These are phyloP conservation scores for Formica exsecta DNA, from an alignment of 1,140 invertebrate species.

Conservation along the genomic window DNA sequence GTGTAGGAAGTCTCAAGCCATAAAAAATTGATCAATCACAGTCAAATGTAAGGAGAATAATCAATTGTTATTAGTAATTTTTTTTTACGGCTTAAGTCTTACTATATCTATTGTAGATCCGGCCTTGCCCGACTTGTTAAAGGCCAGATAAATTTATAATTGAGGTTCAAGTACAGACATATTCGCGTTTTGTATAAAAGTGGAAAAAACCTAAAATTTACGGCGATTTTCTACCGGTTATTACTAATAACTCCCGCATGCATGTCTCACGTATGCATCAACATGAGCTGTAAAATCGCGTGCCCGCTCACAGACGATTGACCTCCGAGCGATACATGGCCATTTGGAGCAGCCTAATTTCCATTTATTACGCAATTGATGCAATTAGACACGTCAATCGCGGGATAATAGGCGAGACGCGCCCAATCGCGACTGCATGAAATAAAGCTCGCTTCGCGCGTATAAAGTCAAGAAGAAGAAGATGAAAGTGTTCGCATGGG, in stretches of 20 bases:
- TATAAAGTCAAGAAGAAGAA: conserved; percentile 47
- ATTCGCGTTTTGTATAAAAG: too few relatives aligned
- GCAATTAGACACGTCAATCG: conserved; percentile 79
- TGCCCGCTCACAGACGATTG: conserved; percentile 58
- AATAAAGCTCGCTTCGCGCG: conserved; percentile 45
- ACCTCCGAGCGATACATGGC: conserved; percentile 70
- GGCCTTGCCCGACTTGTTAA: not conserved
- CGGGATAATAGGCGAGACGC: conserved; percentile 67
- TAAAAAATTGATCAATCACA: too few relatives aligned
- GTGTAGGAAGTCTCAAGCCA: too few relatives aligned
- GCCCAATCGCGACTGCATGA: conserved; percentile 47
- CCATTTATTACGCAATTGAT: conserved; percentile 78
- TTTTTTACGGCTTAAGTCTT: too few relatives aligned
- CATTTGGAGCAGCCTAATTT: conserved; percentile 75
- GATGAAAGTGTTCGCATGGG: conserved; percentile 4
- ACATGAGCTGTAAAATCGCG: not conserved
- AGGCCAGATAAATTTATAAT: not conserved
- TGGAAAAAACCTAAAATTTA: too few relatives aligned
- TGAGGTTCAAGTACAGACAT: not conserved
- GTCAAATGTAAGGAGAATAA: too few relatives aligned
- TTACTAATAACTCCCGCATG: not conserved
- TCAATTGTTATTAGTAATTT: too few relatives aligned
- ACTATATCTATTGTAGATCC: too few relatives aligned
- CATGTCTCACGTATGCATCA: not conserved
- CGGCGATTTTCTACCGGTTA: too few relatives aligned